A percentile compares a stretch with the other conserved stretches of the same genome.
These are phyloP conservation scores for Hydriomena furcata DNA, from an alignment of 2,888 invertebrate genomes.

Conservation along the genomic window DNA sequence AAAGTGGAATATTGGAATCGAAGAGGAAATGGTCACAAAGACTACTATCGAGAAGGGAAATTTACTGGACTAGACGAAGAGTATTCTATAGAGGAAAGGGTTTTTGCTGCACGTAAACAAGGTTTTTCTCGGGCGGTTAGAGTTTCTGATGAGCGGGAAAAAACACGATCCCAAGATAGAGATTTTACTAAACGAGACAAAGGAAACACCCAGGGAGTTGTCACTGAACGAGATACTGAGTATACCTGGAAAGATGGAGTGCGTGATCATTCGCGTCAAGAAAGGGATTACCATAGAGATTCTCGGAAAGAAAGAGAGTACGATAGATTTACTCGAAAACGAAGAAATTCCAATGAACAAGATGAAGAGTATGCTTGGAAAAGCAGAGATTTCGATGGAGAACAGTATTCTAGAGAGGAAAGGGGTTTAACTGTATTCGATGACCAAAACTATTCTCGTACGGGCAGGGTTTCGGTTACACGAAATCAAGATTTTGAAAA, in stretches of 20 bases:
- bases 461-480: too few species aligned
- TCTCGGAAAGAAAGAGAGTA: not conserved
- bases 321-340: not conserved
- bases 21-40: too few species aligned
- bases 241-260: not conserved
- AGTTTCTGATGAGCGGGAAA: not conserved
- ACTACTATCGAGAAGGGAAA: not conserved
- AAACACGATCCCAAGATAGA: not conserved
- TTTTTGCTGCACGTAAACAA: not conserved
- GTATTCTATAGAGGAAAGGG: conserved; percentile 4
- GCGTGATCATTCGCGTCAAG: too few species aligned
- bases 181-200: not conserved
- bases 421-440: not conserved
- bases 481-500: too few species aligned
- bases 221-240: not conserved
- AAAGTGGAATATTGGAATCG: too few species aligned
- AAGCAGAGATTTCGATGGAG: not conserved
- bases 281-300: not conserved
- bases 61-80: conserved; percentile 2
- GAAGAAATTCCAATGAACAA: not conserved
- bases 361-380: not conserved
- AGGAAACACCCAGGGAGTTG: not conserved
- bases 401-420: not conserved
- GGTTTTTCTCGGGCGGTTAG: not conserved
- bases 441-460: not conserved